Base-by-base conservation (phyloP, 2,113 vertebrate genomes). In the Ibidorhyncha struthersii region DNA sequence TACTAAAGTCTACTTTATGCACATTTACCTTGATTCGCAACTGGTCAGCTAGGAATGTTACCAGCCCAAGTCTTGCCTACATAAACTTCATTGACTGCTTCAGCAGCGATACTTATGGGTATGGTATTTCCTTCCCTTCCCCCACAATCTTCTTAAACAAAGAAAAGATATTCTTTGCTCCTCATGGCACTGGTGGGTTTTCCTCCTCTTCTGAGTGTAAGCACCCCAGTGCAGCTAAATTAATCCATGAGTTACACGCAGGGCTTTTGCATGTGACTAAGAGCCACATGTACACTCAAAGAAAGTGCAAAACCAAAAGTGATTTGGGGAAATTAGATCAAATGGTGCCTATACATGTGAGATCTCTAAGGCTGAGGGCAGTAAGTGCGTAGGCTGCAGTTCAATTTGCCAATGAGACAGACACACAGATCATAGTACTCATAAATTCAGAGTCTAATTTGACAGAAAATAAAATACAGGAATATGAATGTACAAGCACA, bases 61-160 rank as follows among this genome's bases (percentile, higher is more conserved):
- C 30, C 86, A 71, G 30, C 4, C 41, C 14, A 55, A 3, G 0
- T 34, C 40, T 77, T 20, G 1, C 22, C 14, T 53, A 15, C 5
- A 6, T 49, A 29, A 65, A 49, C 34, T 73, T 86, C 5, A 1
- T 27, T 85, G 21, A 41, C 14, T 76, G 10, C 17, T 88, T 94
- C 45, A 79, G 43, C 29, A 65, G 10, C 30, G 12, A 32, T 30
- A 29, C 5, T 52, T 63, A 38, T 0, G 1, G 10, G 6, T 5
- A 23, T 41, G 5, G 25, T 50, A 85, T 41, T 69, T 79, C 61
- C 4, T 72, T 52, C 4, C 16, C 5, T 82, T 80, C 20, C 26
- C 4, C 10, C 8, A 21, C 23, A 61, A 13, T 10, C 25, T 67
- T 70, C 61, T 81, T 55, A 55, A 73, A 45, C 5, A 45, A 78